Base-by-base conservation (phyloP, 2,797 vertebrate genomes). In the Thalassophryne amazonica region DNA sequence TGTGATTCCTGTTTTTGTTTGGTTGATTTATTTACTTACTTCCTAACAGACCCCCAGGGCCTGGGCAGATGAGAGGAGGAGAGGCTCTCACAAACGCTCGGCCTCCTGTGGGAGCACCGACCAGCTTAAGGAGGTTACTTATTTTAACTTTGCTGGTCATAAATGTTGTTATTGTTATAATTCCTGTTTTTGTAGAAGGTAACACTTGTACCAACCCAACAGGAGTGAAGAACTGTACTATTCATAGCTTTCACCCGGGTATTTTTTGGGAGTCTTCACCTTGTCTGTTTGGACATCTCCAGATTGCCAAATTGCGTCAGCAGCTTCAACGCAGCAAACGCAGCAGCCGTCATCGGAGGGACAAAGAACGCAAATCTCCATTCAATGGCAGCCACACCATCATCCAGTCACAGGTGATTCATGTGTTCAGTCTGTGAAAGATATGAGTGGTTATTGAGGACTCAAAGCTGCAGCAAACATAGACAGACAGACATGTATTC, bases 31-130 rank as follows among this genome's bases (percentile, higher is more conserved):
- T n/a, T n/a, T n/a, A n/a, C n/a, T n/a, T n/a, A n/a, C n/a, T n/a
- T n/a, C n/a, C n/a, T n/a, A n/a, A 42, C 76, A 99, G 97, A 99
- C 97, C 67, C 97, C 98, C 89, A 95, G 93, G 87, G 95, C 94
- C 84, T 99, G 97, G 97, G 94, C 94, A 82, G 96, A 99, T 92
- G 96, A 99, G 81, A 95, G 95, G 90, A 98, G 97, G 89, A 94
- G 94, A 88, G 94, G 91, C 47, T 98, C 97, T 55, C 96, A 99
- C 79, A 98, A 98, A 76, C 97, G 97, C 38, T 99, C 97, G 31
- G 94, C 97, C 29, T 98, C 97, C 3, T 99, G 97, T 87, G 96
- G 96, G 78, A 99, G 95, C 85, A 98, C 94, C 34, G 97, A 98
- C 76, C 97, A 99, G 62, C 94, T 99, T 38, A 99, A 99, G 77